phyloP scores from a whole-genome alignment of 2,888 invertebrate species.

The Melikaiella ostensackeni region DNA sequence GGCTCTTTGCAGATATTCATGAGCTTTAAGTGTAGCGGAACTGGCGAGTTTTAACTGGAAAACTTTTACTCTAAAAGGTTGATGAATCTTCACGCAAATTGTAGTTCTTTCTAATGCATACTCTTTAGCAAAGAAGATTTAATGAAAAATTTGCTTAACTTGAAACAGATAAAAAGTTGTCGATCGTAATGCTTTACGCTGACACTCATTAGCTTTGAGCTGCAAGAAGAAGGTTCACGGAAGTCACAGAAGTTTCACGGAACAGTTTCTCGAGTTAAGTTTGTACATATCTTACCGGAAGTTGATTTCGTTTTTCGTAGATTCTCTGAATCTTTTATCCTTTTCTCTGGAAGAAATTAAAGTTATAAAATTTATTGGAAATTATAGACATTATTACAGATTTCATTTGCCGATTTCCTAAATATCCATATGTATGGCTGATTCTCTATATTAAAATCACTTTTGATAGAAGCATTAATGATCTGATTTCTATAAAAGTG shows the following conservation, averaged over 20 bases:
- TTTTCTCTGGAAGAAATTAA: neutral
- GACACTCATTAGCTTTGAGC: constrained; percentile 37
- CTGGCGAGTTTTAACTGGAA: constrained; percentile 26
- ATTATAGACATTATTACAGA: too few species aligned
- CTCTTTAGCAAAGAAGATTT: constrained; percentile 33
- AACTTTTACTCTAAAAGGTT: constrained; percentile 27
- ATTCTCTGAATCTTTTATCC: neutral
- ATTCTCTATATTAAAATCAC: too few species aligned
- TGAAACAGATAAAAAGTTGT: constrained; percentile 27
- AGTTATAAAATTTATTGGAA: neutral
- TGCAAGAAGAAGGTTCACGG: neutral
- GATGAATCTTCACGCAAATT: constrained; percentile 38
- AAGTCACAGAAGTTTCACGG: neutral
- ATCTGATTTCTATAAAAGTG: too few species aligned
- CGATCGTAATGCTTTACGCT: constrained; percentile 27
- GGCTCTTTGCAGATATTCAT: constrained; percentile 23
- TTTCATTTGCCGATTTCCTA: too few species aligned
- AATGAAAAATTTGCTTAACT: constrained; percentile 37
- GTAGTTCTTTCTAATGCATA: constrained; percentile 34
- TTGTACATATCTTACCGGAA: constrained; percentile 6
- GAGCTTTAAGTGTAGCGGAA: constrained; percentile 22
- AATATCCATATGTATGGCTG: too few species aligned
- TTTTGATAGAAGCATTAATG: too few species aligned
- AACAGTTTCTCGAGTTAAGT: constrained; percentile 13
- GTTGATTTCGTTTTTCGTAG: neutral